phyloP scores from a whole-genome alignment of 92 coral and sea anemone genomes.

The Epizoanthus illoricatus region DNA sequence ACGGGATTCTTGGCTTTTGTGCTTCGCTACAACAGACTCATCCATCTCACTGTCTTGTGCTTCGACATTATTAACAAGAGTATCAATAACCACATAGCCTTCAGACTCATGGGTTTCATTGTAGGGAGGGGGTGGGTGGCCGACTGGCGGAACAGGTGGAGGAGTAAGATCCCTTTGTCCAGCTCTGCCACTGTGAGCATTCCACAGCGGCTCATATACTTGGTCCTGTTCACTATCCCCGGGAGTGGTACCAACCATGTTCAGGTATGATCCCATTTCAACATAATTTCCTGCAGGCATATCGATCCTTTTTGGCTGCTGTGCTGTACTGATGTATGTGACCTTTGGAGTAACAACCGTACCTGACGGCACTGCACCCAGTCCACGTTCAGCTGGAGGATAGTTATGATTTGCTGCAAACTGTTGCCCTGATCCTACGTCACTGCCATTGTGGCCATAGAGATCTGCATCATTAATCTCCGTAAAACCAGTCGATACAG shows the following conservation, averaged over 20 bases:
- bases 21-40: background rate
- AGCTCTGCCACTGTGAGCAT: background rate
- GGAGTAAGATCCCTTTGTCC: background rate
- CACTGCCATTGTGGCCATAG: slow-evolving; percentile 20
- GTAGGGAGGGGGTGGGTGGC: background rate
- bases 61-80: background rate
- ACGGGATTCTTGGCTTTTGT: background rate
- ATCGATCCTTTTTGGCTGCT: background rate
- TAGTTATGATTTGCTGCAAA: background rate
- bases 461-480: slow-evolving; percentile 9
- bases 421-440: background rate
- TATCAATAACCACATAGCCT: slow-evolving; percentile 5
- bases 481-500: background rate
- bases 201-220: background rate
- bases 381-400: background rate
- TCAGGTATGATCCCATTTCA: background rate
- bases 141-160: background rate
- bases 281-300: background rate
- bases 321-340: background rate
- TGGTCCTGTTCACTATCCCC: background rate
- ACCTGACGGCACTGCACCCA: background rate
- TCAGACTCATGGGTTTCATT: background rate
- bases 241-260: background rate
- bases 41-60: background rate
- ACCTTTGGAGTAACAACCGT: slow-evolving; percentile 19